A percentile compares a stretch with the other conserved stretches of the same genome.
Evolutionary conservation across 2,113 vertebrate species (phyloP).

Genomic region (Callospermophilus lateralis): DNA sequence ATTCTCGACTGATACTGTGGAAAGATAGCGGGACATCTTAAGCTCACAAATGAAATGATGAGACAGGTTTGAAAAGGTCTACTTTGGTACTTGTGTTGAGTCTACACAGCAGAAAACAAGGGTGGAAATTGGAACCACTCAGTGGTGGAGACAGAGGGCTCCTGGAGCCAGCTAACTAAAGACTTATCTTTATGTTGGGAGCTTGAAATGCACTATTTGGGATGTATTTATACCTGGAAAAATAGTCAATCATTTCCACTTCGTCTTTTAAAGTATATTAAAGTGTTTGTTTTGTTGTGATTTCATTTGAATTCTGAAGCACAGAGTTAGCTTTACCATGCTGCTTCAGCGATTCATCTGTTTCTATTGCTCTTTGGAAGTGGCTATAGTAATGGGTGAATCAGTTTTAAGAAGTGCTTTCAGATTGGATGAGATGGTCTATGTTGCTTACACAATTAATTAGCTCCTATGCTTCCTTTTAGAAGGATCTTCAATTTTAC

Average conservation of each 20-base stretch:
- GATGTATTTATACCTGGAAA: background rate
- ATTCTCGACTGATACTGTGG: background rate
- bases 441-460: background rate
- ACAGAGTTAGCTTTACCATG: background rate
- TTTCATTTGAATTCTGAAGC: background rate
- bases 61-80: background rate
- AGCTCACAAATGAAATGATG: background rate
- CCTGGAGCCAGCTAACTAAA: background rate
- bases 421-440: background rate
- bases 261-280: background rate
- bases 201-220: background rate
- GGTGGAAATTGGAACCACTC: background rate
- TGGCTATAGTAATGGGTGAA: background rate
- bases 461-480: background rate
- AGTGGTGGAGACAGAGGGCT: background rate
- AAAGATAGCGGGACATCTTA: background rate
- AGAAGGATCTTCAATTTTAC: background rate
- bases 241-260: background rate
- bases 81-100: background rate
- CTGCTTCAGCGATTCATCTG: background rate
- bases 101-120: accelerated
- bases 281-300: background rate
- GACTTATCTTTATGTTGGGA: background rate
- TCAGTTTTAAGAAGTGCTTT: background rate
- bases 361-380: background rate